Conservation (phyloP, 2,797 vertebrate species). For the Gymnocypris eckloni region DNA sequence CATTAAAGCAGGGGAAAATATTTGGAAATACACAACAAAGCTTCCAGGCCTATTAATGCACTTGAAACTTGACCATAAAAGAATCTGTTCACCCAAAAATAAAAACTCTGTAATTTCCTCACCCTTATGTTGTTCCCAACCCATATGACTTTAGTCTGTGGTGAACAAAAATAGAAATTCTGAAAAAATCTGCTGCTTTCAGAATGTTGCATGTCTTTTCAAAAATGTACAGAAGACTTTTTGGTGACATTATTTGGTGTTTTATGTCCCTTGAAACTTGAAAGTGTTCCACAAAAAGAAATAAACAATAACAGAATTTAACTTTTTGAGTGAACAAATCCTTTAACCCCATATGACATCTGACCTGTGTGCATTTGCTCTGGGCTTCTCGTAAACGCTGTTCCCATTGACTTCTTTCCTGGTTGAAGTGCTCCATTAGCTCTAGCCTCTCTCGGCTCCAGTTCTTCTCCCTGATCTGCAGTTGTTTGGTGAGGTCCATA, state of each 20-base stretch:
- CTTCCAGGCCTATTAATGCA: background rate
- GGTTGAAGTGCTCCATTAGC: conserved; percentile 89
- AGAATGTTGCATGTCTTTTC: background rate
- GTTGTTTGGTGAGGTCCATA: conserved; percentile 97
- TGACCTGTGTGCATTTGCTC: conserved; percentile 82
- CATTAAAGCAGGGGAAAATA: background rate
- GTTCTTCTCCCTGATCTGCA: conserved; percentile 94
- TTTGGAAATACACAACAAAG: conserved; percentile 1
- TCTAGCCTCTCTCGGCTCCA: conserved; percentile 96
- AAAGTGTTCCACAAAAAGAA: background rate
- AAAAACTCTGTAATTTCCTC: background rate
- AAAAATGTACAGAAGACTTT: background rate
- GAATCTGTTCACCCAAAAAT: background rate
- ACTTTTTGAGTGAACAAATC: background rate
- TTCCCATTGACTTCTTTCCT: conserved; percentile 90
- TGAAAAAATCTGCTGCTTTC: background rate
- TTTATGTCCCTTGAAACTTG: background rate
- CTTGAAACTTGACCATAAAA: conserved; percentile 15
- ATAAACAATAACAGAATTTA: background rate
- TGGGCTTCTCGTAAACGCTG: conserved; percentile 89
- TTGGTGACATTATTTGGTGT: background rate
- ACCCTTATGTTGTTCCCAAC: too few species aligned
- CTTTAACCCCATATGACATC: background rate
- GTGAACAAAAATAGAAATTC: background rate
- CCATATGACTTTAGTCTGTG: background rate